phyloP scores from a whole-genome alignment of 2,113 vertebrate species.

The Oncorhynchus gorbuscha region DNA sequence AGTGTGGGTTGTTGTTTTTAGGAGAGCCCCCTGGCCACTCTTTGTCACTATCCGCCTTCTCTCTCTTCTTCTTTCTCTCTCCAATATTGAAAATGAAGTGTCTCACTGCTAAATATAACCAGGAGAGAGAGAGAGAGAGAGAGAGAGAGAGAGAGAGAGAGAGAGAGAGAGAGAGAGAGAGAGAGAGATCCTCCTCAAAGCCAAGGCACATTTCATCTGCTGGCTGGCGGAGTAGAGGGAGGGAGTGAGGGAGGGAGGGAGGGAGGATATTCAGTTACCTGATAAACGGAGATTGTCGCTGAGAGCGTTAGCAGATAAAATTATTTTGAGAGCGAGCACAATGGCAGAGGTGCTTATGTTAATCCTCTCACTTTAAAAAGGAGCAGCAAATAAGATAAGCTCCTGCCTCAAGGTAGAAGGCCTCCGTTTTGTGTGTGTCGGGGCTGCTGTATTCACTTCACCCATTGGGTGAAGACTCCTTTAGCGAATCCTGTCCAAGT shows the following conservation, averaged over 20 bases:
- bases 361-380: conserved; percentile 66
- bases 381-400: conserved; percentile 44
- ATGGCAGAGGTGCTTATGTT: conserved; percentile 75
- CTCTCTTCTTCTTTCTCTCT: conserved; percentile 53
- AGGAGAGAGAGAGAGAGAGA: conserved; percentile 75
- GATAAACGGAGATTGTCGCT: conserved; percentile 78
- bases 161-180: conserved; percentile 74
- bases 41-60: conserved; percentile 50
- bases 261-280: conserved; percentile 88
- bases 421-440: conserved; percentile 12
- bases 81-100: conserved; percentile 69
- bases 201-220: conserved; percentile 86
- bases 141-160: conserved; percentile 78
- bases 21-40: conserved; percentile 30
- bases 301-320: conserved; percentile 60
- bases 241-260: conserved; percentile 44
- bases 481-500: conserved; percentile 56
- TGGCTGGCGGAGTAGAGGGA: conserved; percentile 35
- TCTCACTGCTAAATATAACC: conserved; percentile 90
- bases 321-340: conserved; percentile 69
- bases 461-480: conserved; percentile 44
- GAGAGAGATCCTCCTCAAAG: conserved; percentile 82
- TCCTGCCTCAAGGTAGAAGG: conserved; percentile 30
- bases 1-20: conserved; percentile 35
- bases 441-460: conserved; percentile 4